Conservation (phyloP, 2,113 vertebrate species). For the Laticauda laticaudata region DNA sequence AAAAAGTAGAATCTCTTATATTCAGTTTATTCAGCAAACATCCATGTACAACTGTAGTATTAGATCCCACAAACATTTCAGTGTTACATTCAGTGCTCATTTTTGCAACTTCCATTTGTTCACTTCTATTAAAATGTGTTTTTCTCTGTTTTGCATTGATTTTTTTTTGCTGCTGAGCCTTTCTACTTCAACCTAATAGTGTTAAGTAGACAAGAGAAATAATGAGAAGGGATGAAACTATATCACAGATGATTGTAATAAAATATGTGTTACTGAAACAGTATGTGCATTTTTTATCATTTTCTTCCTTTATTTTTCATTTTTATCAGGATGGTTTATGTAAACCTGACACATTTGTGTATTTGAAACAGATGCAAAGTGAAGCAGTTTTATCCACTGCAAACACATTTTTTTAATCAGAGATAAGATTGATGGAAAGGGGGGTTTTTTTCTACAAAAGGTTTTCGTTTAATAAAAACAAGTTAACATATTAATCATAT, state of each 20-base stretch:
- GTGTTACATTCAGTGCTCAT: slow-evolving; percentile 4
- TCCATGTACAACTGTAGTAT: not conserved
- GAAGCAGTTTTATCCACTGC: slow-evolving; percentile 68
- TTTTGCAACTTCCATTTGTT: slow-evolving; percentile 42
- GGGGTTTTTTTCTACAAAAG: slow-evolving; percentile 64
- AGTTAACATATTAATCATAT: slow-evolving; percentile 69
- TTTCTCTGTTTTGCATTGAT: slow-evolving; percentile 21
- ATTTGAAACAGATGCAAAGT: slow-evolving; percentile 77
- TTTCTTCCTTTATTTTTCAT: slow-evolving; percentile 70
- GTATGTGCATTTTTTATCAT: slow-evolving; percentile 67
- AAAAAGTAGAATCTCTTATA: not conserved
- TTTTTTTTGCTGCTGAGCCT: not conserved
- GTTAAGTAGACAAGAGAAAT: slow-evolving; percentile 46
- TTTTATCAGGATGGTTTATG: slow-evolving; percentile 74
- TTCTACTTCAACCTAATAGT: slow-evolving; percentile 36
- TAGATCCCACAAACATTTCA: not conserved
- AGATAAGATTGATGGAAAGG: slow-evolving; percentile 76
- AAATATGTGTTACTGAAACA: slow-evolving; percentile 65
- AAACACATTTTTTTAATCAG: slow-evolving; percentile 75
- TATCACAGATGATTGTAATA: slow-evolving; percentile 63
- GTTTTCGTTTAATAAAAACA: slow-evolving; percentile 60
- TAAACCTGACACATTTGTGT: slow-evolving; percentile 76
- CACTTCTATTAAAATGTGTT: slow-evolving; percentile 2
- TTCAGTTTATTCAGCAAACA: not conserved
- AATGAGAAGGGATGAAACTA: slow-evolving; percentile 47